phyloP scores from a whole-genome alignment of 2,888 invertebrate genomes.

The Acleris holmiana region DNA sequence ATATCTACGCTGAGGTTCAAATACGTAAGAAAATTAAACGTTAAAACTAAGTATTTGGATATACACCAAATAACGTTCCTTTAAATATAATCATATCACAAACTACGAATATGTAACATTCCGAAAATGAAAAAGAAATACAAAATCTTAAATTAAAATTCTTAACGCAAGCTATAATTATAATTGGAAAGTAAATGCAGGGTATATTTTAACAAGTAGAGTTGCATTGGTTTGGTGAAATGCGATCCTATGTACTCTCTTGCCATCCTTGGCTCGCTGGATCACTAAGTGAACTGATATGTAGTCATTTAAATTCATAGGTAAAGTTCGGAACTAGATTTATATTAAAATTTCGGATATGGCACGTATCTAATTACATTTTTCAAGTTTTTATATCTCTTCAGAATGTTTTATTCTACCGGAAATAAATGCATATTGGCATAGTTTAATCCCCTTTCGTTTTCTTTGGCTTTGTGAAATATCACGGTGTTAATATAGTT shows the following conservation, averaged over 20 bases:
- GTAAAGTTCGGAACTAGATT: slow-evolving; percentile 28
- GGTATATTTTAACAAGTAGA: slow-evolving; percentile 44
- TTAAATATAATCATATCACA: slow-evolving; percentile 78
- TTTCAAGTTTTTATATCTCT: slow-evolving; percentile 40
- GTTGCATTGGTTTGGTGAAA: slow-evolving; percentile 39
- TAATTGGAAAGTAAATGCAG: slow-evolving; percentile 76
- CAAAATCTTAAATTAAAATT: slow-evolving; percentile 58
- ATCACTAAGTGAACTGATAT: slow-evolving; percentile 66
- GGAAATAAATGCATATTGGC: slow-evolving; percentile 69
- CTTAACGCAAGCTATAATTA: slow-evolving; percentile 62
- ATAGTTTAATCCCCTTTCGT: slow-evolving; percentile 62
- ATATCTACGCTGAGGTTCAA: slow-evolving; percentile 58
- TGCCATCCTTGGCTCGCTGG: slow-evolving; percentile 2
- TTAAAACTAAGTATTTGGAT: slow-evolving; percentile 58
- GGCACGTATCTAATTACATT: slow-evolving; percentile 52
- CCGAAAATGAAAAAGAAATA: slow-evolving; percentile 68
- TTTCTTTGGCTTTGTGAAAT: slow-evolving; percentile 82
- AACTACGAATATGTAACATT: slow-evolving; percentile 74
- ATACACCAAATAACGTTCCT: slow-evolving; percentile 67
- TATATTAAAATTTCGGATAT: slow-evolving; percentile 54
- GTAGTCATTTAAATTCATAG: slow-evolving; percentile 43
- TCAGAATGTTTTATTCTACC: slow-evolving; percentile 56
- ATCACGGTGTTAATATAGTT: slow-evolving; percentile 76
- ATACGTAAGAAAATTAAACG: slow-evolving; percentile 54
- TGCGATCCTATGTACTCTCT: not conserved